Conservation (phyloP, 1,140 invertebrate genomes). For the Dryas iulia region DNA sequence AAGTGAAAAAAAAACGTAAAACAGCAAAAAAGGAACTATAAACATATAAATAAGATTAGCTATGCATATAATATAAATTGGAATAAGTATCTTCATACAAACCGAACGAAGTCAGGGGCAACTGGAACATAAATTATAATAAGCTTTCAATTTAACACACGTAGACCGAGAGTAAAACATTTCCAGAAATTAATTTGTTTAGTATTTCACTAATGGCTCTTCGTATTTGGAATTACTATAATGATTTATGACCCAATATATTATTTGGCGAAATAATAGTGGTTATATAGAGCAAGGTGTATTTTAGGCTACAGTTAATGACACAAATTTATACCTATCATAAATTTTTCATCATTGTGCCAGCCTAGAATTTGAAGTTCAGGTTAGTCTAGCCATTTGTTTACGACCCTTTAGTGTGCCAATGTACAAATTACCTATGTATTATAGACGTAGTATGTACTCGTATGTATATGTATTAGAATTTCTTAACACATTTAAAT, state of each 20-base stretch:
- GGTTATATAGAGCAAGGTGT: background rate
- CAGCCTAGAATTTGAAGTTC: background rate
- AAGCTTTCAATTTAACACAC: conserved; percentile 4
- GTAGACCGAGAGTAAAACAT: conserved; percentile 1
- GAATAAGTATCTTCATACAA: background rate
- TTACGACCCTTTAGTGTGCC: background rate
- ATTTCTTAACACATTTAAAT: too few relatives aligned
- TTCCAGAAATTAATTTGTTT: conserved; percentile 28
- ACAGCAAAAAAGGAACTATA: background rate
- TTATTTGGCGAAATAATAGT: background rate
- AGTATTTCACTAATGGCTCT: conserved; percentile 20
- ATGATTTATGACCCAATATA: conserved; percentile 18
- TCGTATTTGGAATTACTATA: conserved; percentile 19
- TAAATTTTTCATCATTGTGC: background rate
- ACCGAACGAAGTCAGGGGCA: background rate
- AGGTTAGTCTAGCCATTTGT: background rate
- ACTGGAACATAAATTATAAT: background rate
- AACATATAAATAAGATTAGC: background rate
- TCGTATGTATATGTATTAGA: too few relatives aligned
- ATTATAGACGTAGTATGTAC: too few relatives aligned
- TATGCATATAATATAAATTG: background rate
- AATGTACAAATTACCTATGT: background rate
- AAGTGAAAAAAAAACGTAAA: too few relatives aligned
- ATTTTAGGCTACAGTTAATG: background rate
- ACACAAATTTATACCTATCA: background rate